These are phyloP conservation scores for Poeciliopsis paucimaculata DNA, from an alignment of 2,797 vertebrate species.

Conservation along the genomic window DNA sequence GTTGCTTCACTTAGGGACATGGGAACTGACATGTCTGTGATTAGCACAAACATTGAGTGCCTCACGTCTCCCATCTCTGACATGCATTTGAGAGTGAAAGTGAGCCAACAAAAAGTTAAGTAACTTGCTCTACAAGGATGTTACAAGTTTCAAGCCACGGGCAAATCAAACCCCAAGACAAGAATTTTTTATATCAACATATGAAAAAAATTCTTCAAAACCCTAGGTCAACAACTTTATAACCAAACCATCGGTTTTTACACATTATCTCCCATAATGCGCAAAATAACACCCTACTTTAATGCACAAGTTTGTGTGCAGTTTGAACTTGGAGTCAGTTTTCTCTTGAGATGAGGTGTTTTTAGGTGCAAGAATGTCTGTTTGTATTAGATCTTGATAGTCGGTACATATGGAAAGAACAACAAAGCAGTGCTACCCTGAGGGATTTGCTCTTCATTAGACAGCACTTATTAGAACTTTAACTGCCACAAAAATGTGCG, in stretches of 20 bases:
- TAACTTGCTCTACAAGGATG: background rate
- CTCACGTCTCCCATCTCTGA: background rate
- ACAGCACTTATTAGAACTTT: constrained; percentile 65
- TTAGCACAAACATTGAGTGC: background rate
- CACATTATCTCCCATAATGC: background rate
- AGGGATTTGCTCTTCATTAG: constrained; percentile 62
- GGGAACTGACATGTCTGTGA: constrained; percentile 1
- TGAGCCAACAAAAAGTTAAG: background rate
- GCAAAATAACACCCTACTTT: background rate
- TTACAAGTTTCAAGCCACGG: background rate
- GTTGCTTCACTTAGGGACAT: background rate
- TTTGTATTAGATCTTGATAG: constrained; percentile 17
- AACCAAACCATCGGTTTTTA: too few species aligned
- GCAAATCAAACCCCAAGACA: background rate
- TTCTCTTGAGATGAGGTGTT: background rate
- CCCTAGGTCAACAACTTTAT: background rate
- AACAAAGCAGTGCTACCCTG: constrained; percentile 48
- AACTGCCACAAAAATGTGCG: constrained; percentile 41
- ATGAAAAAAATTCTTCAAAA: background rate
- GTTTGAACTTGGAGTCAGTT: background rate
- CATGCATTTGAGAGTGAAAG: background rate
- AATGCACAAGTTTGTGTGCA: background rate
- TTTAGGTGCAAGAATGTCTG: background rate
- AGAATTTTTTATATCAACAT: background rate
- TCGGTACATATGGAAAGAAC: background rate